A percentile compares a stretch with the other conserved stretches of the same genome.
Evolutionary conservation across 2,888 invertebrate genomes (phyloP).

Genomic region (Aspidiotus rigidus): DNA sequence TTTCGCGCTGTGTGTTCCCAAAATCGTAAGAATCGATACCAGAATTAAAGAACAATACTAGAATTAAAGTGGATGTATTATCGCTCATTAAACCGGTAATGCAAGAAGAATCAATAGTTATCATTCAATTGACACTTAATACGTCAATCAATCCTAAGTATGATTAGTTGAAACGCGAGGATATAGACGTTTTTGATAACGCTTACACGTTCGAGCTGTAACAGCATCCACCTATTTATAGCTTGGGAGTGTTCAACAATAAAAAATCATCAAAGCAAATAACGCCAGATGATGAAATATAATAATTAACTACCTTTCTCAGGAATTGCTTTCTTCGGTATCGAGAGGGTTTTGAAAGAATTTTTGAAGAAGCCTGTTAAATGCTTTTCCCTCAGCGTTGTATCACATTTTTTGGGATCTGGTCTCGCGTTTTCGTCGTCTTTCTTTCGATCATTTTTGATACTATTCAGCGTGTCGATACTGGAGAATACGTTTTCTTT

Average conservation of each 20-base stretch:
- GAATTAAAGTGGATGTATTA: too few species aligned
- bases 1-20: too few species aligned
- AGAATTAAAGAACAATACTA: too few species aligned
- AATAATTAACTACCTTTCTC: conserved; percentile 18
- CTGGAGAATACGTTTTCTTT: conserved; percentile 14
- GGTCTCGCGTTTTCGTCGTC: conserved; percentile 20
- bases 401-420: conserved; percentile 12
- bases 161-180: not conserved
- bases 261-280: not conserved
- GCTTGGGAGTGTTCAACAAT: too few species aligned
- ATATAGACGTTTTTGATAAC: not conserved
- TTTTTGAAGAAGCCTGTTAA: conserved; percentile 36
- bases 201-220: too few species aligned
- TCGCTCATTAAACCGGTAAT: too few species aligned
- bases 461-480: conserved; percentile 6
- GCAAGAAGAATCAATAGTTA: too few species aligned
- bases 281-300: not conserved
- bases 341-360: conserved; percentile 36
- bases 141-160: not conserved
- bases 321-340: conserved; percentile 19
- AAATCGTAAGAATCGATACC: too few species aligned
- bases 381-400: conserved; percentile 30
- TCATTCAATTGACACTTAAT: too few species aligned
- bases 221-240: too few species aligned
- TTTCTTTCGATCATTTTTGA: conserved; percentile 11